A percentile compares a stretch with the other conserved stretches of the same genome.
These are phyloP conservation scores for Amyelois transitella DNA, from an alignment of 1,140 invertebrate species.

Conservation along the genomic window DNA sequence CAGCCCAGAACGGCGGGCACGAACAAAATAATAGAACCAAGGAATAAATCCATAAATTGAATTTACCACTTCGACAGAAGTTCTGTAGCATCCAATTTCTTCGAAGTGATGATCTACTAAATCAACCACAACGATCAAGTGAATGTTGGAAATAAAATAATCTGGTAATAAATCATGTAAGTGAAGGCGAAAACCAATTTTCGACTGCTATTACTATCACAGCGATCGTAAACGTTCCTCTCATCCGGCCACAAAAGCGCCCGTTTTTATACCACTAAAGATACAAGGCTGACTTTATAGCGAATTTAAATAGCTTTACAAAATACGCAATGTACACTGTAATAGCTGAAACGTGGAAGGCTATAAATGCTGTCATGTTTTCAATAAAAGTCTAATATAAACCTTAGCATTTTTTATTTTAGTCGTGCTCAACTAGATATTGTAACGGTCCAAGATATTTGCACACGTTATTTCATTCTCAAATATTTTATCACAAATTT, in stretches of 20 bases:
- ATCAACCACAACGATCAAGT: neutral
- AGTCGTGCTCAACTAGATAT: too few species aligned
- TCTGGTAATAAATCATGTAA: neutral
- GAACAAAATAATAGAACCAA: neutral
- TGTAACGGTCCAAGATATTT: too few species aligned
- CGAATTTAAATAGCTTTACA: neutral
- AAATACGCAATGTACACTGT: too few species aligned
- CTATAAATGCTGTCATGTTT: too few species aligned
- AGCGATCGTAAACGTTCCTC: conserved; percentile 3
- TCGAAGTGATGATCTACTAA: neutral
- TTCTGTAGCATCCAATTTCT: neutral
- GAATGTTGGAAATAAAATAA: conserved; percentile 1
- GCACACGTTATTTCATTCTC: too few species aligned
- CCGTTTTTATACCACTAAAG: neutral
- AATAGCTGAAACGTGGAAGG: too few species aligned
- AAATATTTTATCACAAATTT: too few species aligned
- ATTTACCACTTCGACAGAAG: too few species aligned
- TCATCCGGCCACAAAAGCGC: neutral
- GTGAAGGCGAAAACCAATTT: conserved; percentile 2
- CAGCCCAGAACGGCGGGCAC: neutral
- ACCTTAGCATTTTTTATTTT: too few species aligned
- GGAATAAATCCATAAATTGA: neutral
- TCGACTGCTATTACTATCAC: neutral
- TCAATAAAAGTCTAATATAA: too few species aligned
- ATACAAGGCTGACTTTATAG: neutral